These are phyloP conservation scores for Phataginus tricuspis DNA, from an alignment of 2,797 vertebrate species.

Conservation along the genomic window DNA sequence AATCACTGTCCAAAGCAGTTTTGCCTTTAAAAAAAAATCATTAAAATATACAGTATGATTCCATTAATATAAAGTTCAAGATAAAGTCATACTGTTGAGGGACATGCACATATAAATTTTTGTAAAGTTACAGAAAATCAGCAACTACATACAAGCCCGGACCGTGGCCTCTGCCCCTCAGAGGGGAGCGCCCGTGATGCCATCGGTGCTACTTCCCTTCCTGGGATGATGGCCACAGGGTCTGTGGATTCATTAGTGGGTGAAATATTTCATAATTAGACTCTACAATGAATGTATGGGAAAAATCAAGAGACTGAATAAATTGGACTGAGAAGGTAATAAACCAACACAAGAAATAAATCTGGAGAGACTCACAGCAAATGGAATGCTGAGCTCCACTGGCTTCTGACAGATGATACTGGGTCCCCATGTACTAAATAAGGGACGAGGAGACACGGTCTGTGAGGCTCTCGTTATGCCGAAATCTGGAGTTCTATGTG, in stretches of 20 bases:
- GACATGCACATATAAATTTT: fast-evolving
- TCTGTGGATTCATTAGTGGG: fast-evolving
- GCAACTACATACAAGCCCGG: neutral
- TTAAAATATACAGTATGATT: neutral
- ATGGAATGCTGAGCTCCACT: fast-evolving
- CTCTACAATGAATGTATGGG: neutral
- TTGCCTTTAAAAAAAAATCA: neutral
- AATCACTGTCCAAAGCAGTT: neutral
- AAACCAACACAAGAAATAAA: neutral
- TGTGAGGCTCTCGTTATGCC: no score
- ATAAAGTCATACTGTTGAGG: neutral
- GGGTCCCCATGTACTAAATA: fast-evolving
- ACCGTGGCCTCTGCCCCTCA: fast-evolving
- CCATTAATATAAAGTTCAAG: neutral
- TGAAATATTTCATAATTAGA: neutral
- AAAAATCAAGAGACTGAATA: neutral
- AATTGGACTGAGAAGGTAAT: neutral
- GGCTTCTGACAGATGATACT: fast-evolving
- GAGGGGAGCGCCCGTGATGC: fast-evolving
- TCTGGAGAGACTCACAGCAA: fast-evolving
- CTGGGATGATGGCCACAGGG: neutral
- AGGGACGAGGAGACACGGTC: fast-evolving
- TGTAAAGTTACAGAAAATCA: neutral
- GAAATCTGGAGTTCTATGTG: fast-evolving
- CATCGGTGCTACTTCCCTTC: fast-evolving